Conservation (phyloP, 2,797 vertebrate species). For the Chelmon rostratus region DNA sequence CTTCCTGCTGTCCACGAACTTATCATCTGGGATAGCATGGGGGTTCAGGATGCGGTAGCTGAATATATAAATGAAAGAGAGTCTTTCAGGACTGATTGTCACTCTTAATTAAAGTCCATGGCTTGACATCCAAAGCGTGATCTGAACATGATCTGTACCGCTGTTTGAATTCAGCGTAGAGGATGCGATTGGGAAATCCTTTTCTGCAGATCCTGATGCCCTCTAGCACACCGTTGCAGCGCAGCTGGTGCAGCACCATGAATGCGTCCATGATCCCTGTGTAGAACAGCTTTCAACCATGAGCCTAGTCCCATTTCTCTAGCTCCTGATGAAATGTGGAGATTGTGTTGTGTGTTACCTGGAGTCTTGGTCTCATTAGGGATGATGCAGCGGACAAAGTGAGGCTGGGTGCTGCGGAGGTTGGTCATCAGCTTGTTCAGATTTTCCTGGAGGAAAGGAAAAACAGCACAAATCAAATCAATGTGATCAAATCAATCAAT, state of each 20-base stretch:
- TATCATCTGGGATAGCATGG: slow-evolving; percentile 93
- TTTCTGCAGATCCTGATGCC: slow-evolving; percentile 97
- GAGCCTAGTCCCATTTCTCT: not conserved
- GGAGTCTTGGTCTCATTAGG: slow-evolving; percentile 96
- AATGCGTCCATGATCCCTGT: slow-evolving; percentile 93
- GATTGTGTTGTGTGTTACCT: slow-evolving; percentile 81
- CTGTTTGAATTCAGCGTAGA: slow-evolving; percentile 94
- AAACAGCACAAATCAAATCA: not conserved
- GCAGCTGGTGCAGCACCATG: slow-evolving; percentile 93
- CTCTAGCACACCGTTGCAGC: slow-evolving; percentile 94
- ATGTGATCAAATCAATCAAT: too few relatives aligned
- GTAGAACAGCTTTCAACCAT: slow-evolving; percentile 14
- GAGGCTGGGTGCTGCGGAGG: slow-evolving; percentile 93
- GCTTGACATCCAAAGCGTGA: not conserved
- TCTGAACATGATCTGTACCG: slow-evolving; percentile 79
- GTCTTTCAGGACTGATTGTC: slow-evolving; percentile 2
- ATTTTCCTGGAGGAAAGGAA: slow-evolving; percentile 88
- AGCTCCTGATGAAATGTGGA: not conserved
- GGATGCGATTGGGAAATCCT: slow-evolving; percentile 93
- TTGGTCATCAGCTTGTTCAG: slow-evolving; percentile 97
- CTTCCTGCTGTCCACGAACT: slow-evolving; percentile 94
- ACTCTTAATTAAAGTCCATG: not conserved
- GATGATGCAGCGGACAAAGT: slow-evolving; percentile 97
- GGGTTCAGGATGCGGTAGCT: slow-evolving; percentile 96
- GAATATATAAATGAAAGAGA: not conserved